These are phyloP conservation scores for Clarias pachynema DNA, from an alignment of 2,797 vertebrate species.

Conservation along the genomic window DNA sequence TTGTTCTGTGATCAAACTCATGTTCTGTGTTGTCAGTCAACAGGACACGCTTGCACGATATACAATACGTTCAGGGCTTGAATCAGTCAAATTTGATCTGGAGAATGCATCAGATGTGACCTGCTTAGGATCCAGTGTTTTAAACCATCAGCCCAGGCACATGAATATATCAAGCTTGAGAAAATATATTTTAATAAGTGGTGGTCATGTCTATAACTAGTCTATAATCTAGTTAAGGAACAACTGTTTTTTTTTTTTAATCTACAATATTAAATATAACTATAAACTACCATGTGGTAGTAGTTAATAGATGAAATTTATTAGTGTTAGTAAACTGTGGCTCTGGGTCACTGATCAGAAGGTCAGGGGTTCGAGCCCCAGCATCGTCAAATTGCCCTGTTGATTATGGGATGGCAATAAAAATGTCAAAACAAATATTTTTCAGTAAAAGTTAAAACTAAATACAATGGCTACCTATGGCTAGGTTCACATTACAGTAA, in stretches of 20 bases:
- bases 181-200: background rate
- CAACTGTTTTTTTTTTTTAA: background rate
- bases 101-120: background rate
- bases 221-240: too few species aligned
- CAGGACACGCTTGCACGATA: background rate
- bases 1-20: background rate
- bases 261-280: background rate
- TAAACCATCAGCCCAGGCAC: background rate
- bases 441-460: background rate
- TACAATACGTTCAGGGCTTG: background rate
- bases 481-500: too few species aligned
- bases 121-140: too few species aligned
- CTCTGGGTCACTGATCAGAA: too few species aligned
- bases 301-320: background rate
- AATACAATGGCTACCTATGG: background rate
- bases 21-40: background rate
- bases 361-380: too few species aligned
- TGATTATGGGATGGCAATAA: background rate
- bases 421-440: background rate
- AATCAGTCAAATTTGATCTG: background rate
- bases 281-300: background rate
- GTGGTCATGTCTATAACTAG: background rate
- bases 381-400: too few species aligned
- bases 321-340: background rate
- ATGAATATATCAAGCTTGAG: background rate